Conservation (phyloP, 2,113 vertebrate genomes). For the Melanerpes formicivorus region DNA sequence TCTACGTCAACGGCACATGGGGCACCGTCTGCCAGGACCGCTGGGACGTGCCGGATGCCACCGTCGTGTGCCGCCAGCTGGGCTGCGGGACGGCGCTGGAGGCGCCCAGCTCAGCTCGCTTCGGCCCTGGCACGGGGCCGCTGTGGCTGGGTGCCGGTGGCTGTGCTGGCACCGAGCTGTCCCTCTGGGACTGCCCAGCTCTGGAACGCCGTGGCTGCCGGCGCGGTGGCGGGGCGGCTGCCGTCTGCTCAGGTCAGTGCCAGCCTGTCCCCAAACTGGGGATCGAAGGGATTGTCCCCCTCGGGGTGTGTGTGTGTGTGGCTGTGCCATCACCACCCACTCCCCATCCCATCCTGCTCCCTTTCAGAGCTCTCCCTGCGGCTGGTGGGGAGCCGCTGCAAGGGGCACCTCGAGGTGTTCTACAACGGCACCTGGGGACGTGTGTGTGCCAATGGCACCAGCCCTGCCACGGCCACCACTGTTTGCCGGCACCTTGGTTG, state of each 20-base stretch:
- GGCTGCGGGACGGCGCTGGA: neutral
- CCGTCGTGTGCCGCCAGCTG: constrained; percentile 2
- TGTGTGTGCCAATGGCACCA: neutral
- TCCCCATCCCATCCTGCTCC: neutral
- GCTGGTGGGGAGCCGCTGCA: neutral
- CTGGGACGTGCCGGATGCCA: neutral
- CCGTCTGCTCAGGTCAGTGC: constrained; percentile 14
- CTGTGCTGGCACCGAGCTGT: neutral
- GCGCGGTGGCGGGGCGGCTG: fast-evolving
- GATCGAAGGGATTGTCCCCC: fast-evolving
- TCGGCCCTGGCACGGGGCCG: fast-evolving
- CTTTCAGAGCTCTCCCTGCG: neutral
- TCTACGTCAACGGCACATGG: neutral
- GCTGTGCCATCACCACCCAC: neutral
- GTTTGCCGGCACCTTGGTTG: constrained; percentile 9
- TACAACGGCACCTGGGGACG: neutral
- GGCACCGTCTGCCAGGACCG: neutral
- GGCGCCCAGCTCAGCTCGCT: fast-evolving
- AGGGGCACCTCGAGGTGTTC: neutral
- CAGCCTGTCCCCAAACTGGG: fast-evolving
- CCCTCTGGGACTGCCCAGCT: neutral
- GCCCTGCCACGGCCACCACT: fast-evolving
- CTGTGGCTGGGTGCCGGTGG: neutral
- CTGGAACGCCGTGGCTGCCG: fast-evolving
- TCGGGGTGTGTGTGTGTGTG: neutral